Percentiles rank a stretch among this genome's conserved stretches.
Conservation (phyloP, 1,140 invertebrate genomes). For the Leptoteleia sp. region DNA sequence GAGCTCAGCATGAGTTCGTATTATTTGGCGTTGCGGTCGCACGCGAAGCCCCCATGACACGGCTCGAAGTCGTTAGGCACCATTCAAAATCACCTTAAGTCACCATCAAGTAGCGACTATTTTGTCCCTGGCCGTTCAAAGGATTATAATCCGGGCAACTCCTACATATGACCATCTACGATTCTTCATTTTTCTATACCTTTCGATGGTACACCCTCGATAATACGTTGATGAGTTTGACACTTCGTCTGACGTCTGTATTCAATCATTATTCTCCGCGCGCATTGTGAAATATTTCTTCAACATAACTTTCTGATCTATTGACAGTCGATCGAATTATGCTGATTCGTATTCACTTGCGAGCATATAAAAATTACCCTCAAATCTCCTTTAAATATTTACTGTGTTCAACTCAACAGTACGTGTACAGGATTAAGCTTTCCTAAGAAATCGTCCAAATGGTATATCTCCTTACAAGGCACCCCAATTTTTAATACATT, state of each 20-base stretch:
- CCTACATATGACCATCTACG: conserved; percentile 28
- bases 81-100: conserved; percentile 80
- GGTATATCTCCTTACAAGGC: too few relatives aligned
- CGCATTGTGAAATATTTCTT: conserved; percentile 12
- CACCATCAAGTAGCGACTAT: conserved; percentile 78
- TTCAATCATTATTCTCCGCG: conserved; percentile 33
- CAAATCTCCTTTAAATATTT: too few relatives aligned
- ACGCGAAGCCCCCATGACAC: conserved; percentile 74
- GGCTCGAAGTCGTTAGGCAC: conserved; percentile 79
- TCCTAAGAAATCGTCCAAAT: too few relatives aligned
- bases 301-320: background rate
- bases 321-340: too few relatives aligned
- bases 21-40: conserved; percentile 75
- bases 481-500: too few relatives aligned
- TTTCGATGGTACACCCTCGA: conserved; percentile 35
- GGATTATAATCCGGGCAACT: conserved; percentile 73
- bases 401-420: too few relatives aligned
- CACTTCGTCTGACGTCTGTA: conserved; percentile 27
- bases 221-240: conserved; percentile 50
- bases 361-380: too few relatives aligned
- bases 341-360: too few relatives aligned
- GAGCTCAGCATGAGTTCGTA: conserved; percentile 78
- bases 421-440: too few relatives aligned
- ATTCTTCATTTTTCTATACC: conserved; percentile 23
- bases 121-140: conserved; percentile 70